Evolutionary conservation across 2,797 vertebrate species (phyloP).

Genomic region (Tragopan temminckii): DNA sequence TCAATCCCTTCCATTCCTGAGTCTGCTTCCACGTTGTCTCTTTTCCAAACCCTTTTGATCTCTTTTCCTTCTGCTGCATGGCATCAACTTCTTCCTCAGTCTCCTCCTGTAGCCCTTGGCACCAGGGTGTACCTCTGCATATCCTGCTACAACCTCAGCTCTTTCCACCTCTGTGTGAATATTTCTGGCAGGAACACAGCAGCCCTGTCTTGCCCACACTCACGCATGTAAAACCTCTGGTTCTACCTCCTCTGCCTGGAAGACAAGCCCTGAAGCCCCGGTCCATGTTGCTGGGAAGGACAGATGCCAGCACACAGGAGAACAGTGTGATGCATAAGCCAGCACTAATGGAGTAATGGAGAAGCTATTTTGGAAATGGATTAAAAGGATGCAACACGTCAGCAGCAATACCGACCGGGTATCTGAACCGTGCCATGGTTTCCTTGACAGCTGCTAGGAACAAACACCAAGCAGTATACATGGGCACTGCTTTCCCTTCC

Average conservation of each 20-base stretch:
- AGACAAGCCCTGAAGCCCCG: background rate
- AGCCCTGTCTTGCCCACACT: background rate
- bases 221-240: accelerated
- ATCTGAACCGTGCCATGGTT: background rate
- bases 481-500: background rate
- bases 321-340: background rate
- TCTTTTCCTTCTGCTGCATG: background rate
- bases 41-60: background rate
- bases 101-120: background rate
- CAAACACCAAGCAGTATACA: background rate
- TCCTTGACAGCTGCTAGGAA: slow-evolving; percentile 38
- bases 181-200: background rate
- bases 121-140: background rate
- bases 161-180: background rate
- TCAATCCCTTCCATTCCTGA: background rate
- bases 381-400: background rate
- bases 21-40: background rate
- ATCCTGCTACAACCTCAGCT: background rate
- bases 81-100: background rate
- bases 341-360: background rate
- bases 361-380: background rate
- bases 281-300: background rate
- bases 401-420: slow-evolving; percentile 10
- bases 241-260: background rate
- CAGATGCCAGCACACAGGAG: background rate